Evolutionary conservation across 2,888 invertebrate species (phyloP).

Genomic region (Allacma fusca): DNA sequence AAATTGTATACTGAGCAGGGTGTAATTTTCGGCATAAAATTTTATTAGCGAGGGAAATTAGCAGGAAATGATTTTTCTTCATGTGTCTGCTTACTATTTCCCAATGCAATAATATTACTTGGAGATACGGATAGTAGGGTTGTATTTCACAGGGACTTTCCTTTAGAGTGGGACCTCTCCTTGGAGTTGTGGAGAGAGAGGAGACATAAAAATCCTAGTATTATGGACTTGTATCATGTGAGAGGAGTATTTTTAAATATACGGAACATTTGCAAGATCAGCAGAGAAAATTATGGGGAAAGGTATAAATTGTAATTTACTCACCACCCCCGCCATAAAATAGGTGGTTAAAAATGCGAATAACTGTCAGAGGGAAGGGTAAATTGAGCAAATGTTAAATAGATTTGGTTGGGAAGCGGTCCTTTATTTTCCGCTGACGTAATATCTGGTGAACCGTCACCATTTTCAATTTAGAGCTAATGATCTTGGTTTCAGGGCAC

Average conservation of each 20-base stretch:
- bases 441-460: conserved; percentile 41
- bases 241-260: too few species aligned
- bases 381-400: conserved; percentile 39
- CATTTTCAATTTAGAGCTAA: conserved; percentile 40
- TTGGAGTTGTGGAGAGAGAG: too few species aligned
- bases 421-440: conserved; percentile 38
- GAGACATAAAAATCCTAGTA: too few species aligned
- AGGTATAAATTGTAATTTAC: conserved; percentile 23
- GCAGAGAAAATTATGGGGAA: conserved; percentile 2
- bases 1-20: too few species aligned
- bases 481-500: conserved; percentile 36
- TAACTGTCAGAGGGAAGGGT: conserved; percentile 10
- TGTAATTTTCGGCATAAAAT: too few species aligned
- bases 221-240: too few species aligned
- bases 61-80: not conserved
- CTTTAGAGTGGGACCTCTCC: too few species aligned
- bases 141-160: too few species aligned
- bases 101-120: too few species aligned
- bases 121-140: too few species aligned
- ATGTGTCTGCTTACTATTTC: too few species aligned
- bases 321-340: conserved; percentile 28
- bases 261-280: not conserved
- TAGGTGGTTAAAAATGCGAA: conserved; percentile 2
- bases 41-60: not conserved
- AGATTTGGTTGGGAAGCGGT: conserved; percentile 35